These are phyloP conservation scores for Micronycteris hirsuta DNA, from an alignment of 2,113 vertebrate genomes.

Conservation along the genomic window DNA sequence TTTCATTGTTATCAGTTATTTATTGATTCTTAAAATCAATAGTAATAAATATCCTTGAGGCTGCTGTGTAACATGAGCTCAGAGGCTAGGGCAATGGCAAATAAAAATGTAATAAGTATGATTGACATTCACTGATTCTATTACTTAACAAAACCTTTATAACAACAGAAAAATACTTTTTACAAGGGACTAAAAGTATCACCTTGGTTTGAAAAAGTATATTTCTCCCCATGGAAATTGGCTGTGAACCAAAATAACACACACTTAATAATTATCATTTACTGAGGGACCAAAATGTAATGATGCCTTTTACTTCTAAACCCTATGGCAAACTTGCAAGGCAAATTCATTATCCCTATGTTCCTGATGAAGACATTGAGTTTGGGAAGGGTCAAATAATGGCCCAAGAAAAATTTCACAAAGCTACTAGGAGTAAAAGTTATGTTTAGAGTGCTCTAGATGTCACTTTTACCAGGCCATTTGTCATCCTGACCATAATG, in stretches of 20 bases:
- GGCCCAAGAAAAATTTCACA: not conserved
- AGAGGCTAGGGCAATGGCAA: constrained; percentile 24
- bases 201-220: constrained; percentile 42
- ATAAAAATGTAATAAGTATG: constrained; percentile 47
- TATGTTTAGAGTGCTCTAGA: not conserved
- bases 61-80: not conserved
- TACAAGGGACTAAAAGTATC: constrained; percentile 55
- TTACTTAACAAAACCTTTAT: constrained; percentile 52
- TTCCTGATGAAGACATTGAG: constrained; percentile 57
- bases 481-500: not conserved
- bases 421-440: not conserved
- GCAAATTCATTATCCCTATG: constrained; percentile 51
- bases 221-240: constrained; percentile 62
- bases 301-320: constrained; percentile 64
- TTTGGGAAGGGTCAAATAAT: constrained; percentile 46
- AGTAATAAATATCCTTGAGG: constrained; percentile 41
- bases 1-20: constrained; percentile 58
- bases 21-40: constrained; percentile 34
- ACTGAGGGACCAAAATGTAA: constrained; percentile 35
- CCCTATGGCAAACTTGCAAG: constrained; percentile 41
- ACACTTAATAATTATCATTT: constrained; percentile 67
- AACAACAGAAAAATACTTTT: constrained; percentile 51
- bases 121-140: constrained; percentile 37
- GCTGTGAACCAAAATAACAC: constrained; percentile 51
- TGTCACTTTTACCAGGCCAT: not conserved